phyloP scores from a whole-genome alignment of 37 sponge, comb jelly and placozoan species.

The Beroe forskalii region DNA sequence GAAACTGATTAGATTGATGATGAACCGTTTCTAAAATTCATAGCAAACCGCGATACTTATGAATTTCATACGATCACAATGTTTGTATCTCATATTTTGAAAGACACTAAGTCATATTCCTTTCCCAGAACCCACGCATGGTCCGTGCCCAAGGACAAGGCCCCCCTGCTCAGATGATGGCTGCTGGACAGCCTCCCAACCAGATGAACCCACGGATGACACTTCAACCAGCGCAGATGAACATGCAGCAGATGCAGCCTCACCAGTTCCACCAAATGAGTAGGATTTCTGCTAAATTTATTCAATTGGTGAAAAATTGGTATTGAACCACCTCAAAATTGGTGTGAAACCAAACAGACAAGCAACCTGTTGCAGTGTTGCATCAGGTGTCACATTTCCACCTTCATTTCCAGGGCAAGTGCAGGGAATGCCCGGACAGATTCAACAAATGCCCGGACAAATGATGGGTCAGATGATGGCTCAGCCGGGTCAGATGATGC shows the following conservation, averaged over 20 bases:
- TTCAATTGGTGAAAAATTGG: too few species aligned
- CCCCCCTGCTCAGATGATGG: constrained; percentile 4
- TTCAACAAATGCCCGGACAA: constrained; percentile 24
- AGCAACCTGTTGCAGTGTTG: too few species aligned
- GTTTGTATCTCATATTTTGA: too few species aligned
- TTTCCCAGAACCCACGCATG: neutral
- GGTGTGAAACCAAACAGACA: too few species aligned
- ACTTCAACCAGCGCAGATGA: neutral
- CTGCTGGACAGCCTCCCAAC: neutral
- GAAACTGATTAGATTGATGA: too few species aligned
- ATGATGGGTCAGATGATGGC: constrained; percentile 50
- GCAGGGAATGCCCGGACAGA: constrained; percentile 43
- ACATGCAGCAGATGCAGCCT: constrained; percentile 45
- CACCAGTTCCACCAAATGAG: constrained; percentile 63
- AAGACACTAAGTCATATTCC: too few species aligned
- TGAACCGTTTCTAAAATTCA: too few species aligned
- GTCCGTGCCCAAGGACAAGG: constrained; percentile 1
- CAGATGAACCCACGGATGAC: constrained; percentile 36
- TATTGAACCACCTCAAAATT: too few species aligned
- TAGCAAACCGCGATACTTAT: too few species aligned
- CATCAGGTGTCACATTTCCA: too few species aligned
- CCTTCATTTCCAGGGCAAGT: constrained; percentile 29
- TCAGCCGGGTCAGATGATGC: neutral
- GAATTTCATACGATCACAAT: too few species aligned
- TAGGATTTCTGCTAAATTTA: neutral